These are phyloP conservation scores for Austrofundulus limnaeus DNA, from an alignment of 2,113 vertebrate genomes.

Conservation along the genomic window DNA sequence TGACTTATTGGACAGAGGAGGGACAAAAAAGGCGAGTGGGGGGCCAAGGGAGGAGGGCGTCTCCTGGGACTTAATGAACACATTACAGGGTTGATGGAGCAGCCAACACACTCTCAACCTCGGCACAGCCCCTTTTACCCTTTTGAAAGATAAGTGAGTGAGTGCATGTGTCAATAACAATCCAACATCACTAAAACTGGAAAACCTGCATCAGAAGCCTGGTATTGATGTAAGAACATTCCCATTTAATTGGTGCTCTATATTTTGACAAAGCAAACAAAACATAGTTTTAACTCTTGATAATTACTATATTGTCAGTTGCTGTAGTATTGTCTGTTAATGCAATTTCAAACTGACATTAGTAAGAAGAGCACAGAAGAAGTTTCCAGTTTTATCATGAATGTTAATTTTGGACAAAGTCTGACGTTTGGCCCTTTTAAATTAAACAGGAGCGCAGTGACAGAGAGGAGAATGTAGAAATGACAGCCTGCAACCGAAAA, in stretches of 20 bases:
- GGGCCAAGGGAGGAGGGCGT: conserved; percentile 22
- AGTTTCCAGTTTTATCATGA: too few relatives aligned
- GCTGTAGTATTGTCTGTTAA: too few relatives aligned
- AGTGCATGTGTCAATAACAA: conserved; percentile 30
- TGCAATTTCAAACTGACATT: too few relatives aligned
- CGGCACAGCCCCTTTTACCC: conserved; percentile 35
- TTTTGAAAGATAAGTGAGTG: conserved; percentile 54
- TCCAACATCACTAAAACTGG: conserved; percentile 30
- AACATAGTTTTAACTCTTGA: not conserved
- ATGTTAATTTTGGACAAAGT: too few relatives aligned
- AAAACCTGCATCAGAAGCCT: not conserved
- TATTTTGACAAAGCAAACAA: not conserved
- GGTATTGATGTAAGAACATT: not conserved
- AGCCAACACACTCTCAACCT: conserved; percentile 53
- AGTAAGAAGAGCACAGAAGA: too few relatives aligned
- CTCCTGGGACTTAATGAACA: conserved; percentile 50
- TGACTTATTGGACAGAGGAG: conserved; percentile 2
- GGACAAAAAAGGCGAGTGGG: conserved; percentile 18
- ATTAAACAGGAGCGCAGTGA: too few relatives aligned
- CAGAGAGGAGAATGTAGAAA: too few relatives aligned
- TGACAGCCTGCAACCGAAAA: too few relatives aligned
- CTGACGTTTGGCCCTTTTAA: too few relatives aligned
- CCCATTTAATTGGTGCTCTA: not conserved
- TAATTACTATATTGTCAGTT: too few relatives aligned
- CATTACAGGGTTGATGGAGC: conserved; percentile 54